These are phyloP conservation scores for Schlechtendalia chinensis DNA, from an alignment of 1,140 invertebrate genomes.

Conservation along the genomic window DNA sequence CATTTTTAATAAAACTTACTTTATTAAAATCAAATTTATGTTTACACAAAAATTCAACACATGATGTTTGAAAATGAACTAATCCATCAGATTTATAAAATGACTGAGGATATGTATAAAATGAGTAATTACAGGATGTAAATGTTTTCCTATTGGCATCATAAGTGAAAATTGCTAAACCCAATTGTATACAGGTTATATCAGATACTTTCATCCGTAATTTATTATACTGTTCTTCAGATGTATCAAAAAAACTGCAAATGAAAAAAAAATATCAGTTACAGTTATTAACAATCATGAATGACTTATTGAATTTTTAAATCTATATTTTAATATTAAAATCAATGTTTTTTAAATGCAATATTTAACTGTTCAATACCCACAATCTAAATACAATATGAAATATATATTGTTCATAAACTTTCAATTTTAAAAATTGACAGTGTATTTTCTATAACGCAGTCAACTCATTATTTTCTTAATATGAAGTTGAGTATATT, in stretches of 20 bases:
- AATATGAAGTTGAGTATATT: no score
- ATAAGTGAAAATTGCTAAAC: constrained; percentile 15
- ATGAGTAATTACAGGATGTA: neutral
- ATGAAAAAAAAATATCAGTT: neutral
- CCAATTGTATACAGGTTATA: constrained; percentile 42
- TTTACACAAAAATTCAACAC: constrained; percentile 43
- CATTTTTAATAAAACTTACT: neutral
- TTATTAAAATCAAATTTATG: constrained; percentile 46
- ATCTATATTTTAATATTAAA: no score
- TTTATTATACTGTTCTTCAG: constrained; percentile 19
- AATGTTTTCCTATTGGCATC: neutral
- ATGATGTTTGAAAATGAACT: constrained; percentile 27
- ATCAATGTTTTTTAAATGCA: no score
- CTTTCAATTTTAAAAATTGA: no score
- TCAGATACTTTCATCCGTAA: constrained; percentile 21
- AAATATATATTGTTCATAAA: no score
- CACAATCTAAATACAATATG: no score
- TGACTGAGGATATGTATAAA: constrained; percentile 30
- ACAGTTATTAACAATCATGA: no score
- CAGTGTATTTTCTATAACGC: no score
- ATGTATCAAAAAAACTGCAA: constrained; percentile 33
- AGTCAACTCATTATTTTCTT: no score
- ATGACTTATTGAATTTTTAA: no score
- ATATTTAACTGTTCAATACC: no score
- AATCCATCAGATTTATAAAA: constrained; percentile 29